Evolutionary conservation across 2,888 invertebrate genomes (phyloP).

Genomic region (Acholoe squamosa): DNA sequence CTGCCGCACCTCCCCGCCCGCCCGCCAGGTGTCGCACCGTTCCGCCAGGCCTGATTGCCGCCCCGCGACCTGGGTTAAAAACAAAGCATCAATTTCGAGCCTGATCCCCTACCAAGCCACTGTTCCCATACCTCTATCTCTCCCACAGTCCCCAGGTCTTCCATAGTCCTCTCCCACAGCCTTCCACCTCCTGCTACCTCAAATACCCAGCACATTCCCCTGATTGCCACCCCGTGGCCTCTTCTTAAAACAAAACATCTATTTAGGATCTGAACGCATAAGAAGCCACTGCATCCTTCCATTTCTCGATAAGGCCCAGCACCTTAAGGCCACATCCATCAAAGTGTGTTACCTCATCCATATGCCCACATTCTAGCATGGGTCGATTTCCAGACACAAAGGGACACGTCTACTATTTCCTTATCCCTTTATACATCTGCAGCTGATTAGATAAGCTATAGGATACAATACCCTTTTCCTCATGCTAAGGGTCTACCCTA

Average conservation of each 20-base stretch:
- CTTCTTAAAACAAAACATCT: too few relatives aligned
- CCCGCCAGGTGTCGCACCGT: neutral
- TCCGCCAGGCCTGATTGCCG: conserved; percentile 7
- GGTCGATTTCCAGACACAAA: neutral
- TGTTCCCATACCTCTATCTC: conserved; percentile 16
- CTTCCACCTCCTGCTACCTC: neutral
- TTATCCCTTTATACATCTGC: neutral
- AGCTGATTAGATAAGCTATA: too few relatives aligned
- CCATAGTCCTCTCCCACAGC: neutral
- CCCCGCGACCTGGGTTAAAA: neutral
- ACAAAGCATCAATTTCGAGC: conserved; percentile 37
- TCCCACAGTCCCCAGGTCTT: neutral
- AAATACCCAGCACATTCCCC: neutral
- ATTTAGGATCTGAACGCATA: too few relatives aligned
- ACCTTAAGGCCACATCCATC: neutral
- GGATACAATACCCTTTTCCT: too few relatives aligned
- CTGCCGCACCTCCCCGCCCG: neutral
- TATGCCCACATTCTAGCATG: too few relatives aligned
- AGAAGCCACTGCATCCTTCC: neutral
- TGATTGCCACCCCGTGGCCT: neutral
- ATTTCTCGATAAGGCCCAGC: neutral
- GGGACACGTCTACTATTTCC: neutral
- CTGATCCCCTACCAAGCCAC: neutral
- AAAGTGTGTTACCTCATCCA: neutral
- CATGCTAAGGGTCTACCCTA: too few relatives aligned